Evolutionary conservation across 2,113 vertebrate species (phyloP).

Genomic region (Motacilla tschutschensis): DNA sequence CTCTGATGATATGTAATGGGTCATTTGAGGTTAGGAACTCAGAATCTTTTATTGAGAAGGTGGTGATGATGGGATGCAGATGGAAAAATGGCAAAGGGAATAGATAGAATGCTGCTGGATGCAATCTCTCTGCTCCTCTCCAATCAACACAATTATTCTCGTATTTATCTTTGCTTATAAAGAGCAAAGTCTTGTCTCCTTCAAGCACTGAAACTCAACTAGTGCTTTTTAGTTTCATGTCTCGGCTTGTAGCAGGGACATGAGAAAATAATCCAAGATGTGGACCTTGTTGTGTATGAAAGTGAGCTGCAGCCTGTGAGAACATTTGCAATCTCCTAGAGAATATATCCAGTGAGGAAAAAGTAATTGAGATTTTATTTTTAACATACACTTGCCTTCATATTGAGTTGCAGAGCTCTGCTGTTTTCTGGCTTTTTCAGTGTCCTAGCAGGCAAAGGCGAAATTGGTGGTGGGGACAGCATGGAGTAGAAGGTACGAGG

Average conservation of each 20-base stretch:
- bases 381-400: not conserved
- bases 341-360: not conserved
- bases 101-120: not conserved
- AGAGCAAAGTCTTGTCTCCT: not conserved
- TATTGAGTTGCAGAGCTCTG: not conserved
- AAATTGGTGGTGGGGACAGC: not conserved
- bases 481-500: not conserved
- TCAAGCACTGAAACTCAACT: not conserved
- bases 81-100: not conserved
- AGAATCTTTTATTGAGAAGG: not conserved
- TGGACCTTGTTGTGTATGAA: not conserved
- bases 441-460: not conserved
- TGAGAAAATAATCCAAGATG: not conserved
- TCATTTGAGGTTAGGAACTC: constrained; percentile 6
- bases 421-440: not conserved
- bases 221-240: not conserved
- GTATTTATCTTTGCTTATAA: not conserved
- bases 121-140: not conserved
- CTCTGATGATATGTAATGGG: not conserved
- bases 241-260: not conserved
- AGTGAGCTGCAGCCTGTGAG: not conserved
- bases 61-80: not conserved
- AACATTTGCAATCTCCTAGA: not conserved
- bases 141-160: not conserved
- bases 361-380: not conserved